These are phyloP conservation scores for Aleiodes testaceus DNA, from an alignment of 2,888 invertebrate genomes.

Conservation along the genomic window DNA sequence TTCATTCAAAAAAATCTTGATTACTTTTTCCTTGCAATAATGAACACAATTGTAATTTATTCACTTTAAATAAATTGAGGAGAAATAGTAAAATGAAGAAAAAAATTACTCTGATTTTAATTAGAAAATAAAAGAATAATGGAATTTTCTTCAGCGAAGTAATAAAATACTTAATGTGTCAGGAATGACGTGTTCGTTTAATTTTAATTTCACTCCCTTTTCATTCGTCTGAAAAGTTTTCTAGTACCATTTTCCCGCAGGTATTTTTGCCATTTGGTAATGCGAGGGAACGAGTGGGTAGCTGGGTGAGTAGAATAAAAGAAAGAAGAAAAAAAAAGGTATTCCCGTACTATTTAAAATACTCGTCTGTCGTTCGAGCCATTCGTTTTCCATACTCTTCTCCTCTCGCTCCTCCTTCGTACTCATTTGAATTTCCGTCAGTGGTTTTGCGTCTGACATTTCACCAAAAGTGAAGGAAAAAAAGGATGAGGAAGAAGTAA, in stretches of 20 bases:
- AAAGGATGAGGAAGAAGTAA: background rate
- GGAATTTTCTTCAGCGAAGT: too few species aligned
- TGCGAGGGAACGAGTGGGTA: background rate
- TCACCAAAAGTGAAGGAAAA: conserved; percentile 35
- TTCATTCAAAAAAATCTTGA: too few species aligned
- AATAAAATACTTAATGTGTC: background rate
- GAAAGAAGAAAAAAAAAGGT: background rate
- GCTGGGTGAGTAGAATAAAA: background rate
- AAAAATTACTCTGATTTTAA: background rate
- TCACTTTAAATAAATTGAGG: background rate
- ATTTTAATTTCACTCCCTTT: conserved; percentile 15
- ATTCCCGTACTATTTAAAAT: conserved; percentile 47
- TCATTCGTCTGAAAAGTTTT: conserved; percentile 17
- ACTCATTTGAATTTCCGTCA: conserved; percentile 54
- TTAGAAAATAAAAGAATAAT: too few species aligned
- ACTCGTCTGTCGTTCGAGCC: conserved; percentile 43
- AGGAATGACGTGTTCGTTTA: conserved; percentile 20
- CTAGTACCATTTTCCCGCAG: conserved; percentile 9
- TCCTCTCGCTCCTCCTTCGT: conserved; percentile 23
- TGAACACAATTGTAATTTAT: too few species aligned
- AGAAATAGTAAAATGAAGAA: background rate
- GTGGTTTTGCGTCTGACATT: conserved; percentile 52
- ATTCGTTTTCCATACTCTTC: conserved; percentile 37
- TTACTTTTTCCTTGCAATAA: too few species aligned
- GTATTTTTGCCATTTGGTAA: background rate